phyloP scores from a whole-genome alignment of 2,888 invertebrate genomes.

The Drosophila nr. fundita region DNA sequence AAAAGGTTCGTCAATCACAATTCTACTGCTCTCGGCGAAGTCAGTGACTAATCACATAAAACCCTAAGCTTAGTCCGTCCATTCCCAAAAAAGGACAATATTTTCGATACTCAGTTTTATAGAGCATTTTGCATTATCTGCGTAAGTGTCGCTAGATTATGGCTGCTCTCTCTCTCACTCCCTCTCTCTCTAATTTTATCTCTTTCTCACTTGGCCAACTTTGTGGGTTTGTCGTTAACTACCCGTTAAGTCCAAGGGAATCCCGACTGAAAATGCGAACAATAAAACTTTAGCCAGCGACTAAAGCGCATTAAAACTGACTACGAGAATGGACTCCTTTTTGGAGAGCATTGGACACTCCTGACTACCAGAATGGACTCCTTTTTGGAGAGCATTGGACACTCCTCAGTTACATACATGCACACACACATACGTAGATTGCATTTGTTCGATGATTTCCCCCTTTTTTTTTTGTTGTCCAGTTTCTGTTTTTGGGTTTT shows the following conservation, averaged over 20 bases:
- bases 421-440: constrained; percentile 17
- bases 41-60: background rate
- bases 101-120: constrained; percentile 37
- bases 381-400: constrained; percentile 13
- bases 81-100: background rate
- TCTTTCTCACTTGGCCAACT: background rate
- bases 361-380: constrained; percentile 3
- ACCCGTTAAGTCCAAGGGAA: constrained; percentile 53
- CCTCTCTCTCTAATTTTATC: constrained; percentile 4
- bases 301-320: constrained; percentile 61
- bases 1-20: constrained; percentile 15
- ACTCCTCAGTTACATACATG: constrained; percentile 15
- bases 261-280: constrained; percentile 33
- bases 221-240: constrained; percentile 43
- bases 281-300: constrained; percentile 53
- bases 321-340: background rate
- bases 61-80: background rate
- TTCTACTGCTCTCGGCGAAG: background rate
- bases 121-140: constrained; percentile 29
- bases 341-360: constrained; percentile 22
- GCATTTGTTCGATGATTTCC: constrained; percentile 29
- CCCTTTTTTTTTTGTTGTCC: background rate
- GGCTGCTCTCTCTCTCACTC: constrained; percentile 14
- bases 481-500: constrained; percentile 16
- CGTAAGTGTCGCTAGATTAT: constrained; percentile 38